Percentiles rank a stretch among this genome's conserved stretches.
phyloP scores from a whole-genome alignment of 2,113 vertebrate genomes.

The Aramus guarauna region DNA sequence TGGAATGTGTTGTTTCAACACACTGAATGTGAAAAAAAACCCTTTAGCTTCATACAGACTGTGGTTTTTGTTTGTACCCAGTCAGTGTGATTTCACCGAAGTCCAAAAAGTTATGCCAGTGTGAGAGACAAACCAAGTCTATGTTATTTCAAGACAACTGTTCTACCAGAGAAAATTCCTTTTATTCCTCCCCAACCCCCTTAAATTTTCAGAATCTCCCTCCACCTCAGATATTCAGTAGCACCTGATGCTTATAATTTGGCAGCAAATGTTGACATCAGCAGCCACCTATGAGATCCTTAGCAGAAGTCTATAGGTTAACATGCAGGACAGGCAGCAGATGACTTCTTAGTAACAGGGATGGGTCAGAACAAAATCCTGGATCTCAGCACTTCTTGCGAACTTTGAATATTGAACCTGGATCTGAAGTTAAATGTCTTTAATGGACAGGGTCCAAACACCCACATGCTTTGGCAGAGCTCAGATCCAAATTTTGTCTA shows the following conservation, averaged over 20 bases:
- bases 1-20: constrained; percentile 62
- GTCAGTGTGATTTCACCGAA: constrained; percentile 49
- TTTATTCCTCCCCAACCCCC: neutral
- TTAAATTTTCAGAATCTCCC: neutral
- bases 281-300: neutral
- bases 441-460: constrained; percentile 30
- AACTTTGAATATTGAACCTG: constrained; percentile 9
- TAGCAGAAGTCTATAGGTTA: neutral
- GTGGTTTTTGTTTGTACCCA: constrained; percentile 53
- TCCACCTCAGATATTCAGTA: neutral
- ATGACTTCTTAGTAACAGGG: neutral
- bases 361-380: constrained; percentile 11
- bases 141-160: constrained; percentile 42
- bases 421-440: constrained; percentile 23
- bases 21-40: constrained; percentile 17
- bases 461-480: constrained; percentile 37
- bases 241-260: neutral
- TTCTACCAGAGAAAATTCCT: neutral
- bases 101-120: constrained; percentile 37
- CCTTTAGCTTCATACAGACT: constrained; percentile 16
- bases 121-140: constrained; percentile 35
- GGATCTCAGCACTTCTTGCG: neutral
- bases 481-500: constrained; percentile 26
- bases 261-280: neutral
- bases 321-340: neutral